Percentiles rank a stretch among this genome's conserved stretches.
Evolutionary conservation across 2,113 vertebrate species (phyloP).

Genomic region (Oncorhynchus mykiss): DNA sequence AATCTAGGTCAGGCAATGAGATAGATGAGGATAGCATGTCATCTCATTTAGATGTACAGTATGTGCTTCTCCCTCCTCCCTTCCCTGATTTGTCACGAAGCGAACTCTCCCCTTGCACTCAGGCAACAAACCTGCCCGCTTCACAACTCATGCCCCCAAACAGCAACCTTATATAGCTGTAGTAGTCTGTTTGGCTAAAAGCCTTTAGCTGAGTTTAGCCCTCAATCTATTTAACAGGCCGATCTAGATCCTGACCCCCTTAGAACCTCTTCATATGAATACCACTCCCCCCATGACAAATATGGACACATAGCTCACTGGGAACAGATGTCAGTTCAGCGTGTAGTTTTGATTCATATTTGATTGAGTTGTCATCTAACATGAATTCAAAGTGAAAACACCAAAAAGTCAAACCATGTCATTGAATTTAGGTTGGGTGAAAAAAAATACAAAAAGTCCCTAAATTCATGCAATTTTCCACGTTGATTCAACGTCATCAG

Average conservation of each 20-base stretch:
- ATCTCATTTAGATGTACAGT: conserved; percentile 1
- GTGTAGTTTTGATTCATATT: too few relatives aligned
- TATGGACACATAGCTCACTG: neutral
- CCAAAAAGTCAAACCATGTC: too few relatives aligned
- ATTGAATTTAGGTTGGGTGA: too few relatives aligned
- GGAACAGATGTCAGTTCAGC: too few relatives aligned
- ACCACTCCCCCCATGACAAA: neutral
- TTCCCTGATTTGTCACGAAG: conserved; percentile 9
- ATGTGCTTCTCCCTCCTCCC: conserved; percentile 1
- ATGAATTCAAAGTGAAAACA: too few relatives aligned
- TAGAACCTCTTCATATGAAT: conserved; percentile 3
- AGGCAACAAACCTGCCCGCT: conserved; percentile 10
- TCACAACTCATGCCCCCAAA: neutral
- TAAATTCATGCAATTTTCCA: too few relatives aligned
- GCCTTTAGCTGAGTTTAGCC: conserved; percentile 29
- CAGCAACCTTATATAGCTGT: conserved; percentile 23
- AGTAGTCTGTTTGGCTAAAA: conserved; percentile 16
- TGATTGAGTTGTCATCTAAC: too few relatives aligned
- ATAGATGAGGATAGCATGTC: neutral
- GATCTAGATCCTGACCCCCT: neutral
- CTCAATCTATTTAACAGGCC: conserved; percentile 17
- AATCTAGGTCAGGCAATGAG: neutral
- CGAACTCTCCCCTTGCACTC: conserved; percentile 13
- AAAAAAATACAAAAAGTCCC: too few relatives aligned
- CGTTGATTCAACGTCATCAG: too few relatives aligned